phyloP scores from a whole-genome alignment of 30 jellyfish, hydroid and myxozoan genomes.

The Clytia hemisphaerica region DNA sequence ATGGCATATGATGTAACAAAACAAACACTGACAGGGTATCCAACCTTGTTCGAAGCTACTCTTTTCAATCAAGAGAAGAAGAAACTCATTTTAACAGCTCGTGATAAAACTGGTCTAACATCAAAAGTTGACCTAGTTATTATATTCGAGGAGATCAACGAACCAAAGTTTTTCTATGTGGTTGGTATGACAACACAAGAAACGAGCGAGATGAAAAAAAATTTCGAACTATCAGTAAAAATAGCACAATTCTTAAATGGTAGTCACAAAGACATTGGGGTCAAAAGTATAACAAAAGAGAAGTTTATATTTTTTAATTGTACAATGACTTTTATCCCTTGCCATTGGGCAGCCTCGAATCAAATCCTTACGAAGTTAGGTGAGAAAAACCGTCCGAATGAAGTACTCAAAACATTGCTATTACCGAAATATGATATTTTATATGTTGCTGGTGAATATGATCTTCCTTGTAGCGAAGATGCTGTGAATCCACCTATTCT shows the following conservation, averaged over 20 bases:
- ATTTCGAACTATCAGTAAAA: neutral
- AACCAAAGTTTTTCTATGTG: slow-evolving; percentile 17
- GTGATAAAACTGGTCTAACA: slow-evolving; percentile 39
- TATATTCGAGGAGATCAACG: slow-evolving; percentile 2
- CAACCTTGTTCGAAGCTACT: slow-evolving; percentile 32
- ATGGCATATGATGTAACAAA: slow-evolving; percentile 38
- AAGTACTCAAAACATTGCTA: neutral
- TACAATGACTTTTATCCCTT: slow-evolving; percentile 17
- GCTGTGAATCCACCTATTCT: slow-evolving; percentile 55
- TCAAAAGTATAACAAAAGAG: neutral
- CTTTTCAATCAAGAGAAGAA: neutral
- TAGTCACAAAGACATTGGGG: neutral
- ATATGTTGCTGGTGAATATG: neutral
- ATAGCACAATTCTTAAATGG: neutral
- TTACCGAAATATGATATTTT: slow-evolving; percentile 4
- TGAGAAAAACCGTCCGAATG: neutral
- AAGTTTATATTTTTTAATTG: neutral
- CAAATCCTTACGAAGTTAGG: neutral
- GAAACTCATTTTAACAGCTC: slow-evolving; percentile 38
- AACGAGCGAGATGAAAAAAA: neutral
- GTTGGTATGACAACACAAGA: neutral
- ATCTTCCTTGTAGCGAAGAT: neutral
- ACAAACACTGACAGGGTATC: slow-evolving; percentile 51
- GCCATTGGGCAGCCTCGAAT: slow-evolving; percentile 18
- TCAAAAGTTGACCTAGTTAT: slow-evolving; percentile 23